A percentile compares a stretch with the other conserved stretches of the same genome.
phyloP scores from a whole-genome alignment of 1,140 invertebrate genomes.

The Drosophila truncata region DNA sequence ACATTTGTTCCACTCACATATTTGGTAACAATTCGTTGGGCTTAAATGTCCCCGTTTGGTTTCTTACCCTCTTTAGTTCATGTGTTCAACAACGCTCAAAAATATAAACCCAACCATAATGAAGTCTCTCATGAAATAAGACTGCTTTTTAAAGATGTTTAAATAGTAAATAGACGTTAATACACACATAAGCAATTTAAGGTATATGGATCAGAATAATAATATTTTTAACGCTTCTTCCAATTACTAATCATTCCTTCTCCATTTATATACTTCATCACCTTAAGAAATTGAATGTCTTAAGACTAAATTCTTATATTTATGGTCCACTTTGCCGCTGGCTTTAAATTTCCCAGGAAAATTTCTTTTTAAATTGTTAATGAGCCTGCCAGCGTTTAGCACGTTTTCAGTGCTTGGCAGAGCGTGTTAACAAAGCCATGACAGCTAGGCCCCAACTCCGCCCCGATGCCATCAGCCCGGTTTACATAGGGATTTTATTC shows the following conservation, averaged over 20 bases:
- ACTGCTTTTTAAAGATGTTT: no score
- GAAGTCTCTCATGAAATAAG: no score
- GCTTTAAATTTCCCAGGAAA: slow-evolving; percentile 46
- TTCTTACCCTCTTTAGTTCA: neutral
- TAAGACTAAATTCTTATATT: neutral
- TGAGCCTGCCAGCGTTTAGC: slow-evolving; percentile 69
- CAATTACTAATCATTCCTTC: neutral
- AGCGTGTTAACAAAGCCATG: slow-evolving; percentile 62
- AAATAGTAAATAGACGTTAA: no score
- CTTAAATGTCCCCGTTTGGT: slow-evolving; percentile 9
- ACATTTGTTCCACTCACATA: slow-evolving; percentile 31
- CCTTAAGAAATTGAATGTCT: slow-evolving; percentile 2
- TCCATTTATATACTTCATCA: neutral
- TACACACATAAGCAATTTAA: neutral
- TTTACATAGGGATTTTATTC: slow-evolving; percentile 45
- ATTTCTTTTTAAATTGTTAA: slow-evolving; percentile 70
- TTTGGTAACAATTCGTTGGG: slow-evolving; percentile 37
- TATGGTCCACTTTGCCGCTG: slow-evolving; percentile 3
- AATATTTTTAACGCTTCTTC: neutral
- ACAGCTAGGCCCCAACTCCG: slow-evolving; percentile 13
- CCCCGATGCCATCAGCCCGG: slow-evolving; percentile 28
- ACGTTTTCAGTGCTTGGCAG: slow-evolving; percentile 69
- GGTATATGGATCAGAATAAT: neutral
- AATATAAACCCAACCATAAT: neutral
- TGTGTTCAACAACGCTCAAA: neutral